Evolutionary conservation across 2,113 vertebrate species (phyloP).

Genomic region (Rhipidura dahli): DNA sequence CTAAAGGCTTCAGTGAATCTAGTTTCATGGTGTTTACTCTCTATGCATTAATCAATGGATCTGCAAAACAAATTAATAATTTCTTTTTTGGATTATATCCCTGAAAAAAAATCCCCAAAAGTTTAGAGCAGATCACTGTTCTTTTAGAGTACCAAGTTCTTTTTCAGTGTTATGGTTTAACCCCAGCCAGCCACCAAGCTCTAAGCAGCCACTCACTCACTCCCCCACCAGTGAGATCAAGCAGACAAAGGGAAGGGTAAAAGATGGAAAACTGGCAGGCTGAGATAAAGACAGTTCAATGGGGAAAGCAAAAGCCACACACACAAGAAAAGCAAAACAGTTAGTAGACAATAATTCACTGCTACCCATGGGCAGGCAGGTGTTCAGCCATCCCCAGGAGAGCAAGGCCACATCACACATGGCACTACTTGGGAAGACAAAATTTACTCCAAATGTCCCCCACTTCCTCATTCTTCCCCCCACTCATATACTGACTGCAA

Average conservation of each 20-base stretch:
- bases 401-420: not conserved
- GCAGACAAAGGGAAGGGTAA: not conserved
- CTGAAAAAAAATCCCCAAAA: not conserved
- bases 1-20: not conserved
- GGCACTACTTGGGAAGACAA: not conserved
- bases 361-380: not conserved
- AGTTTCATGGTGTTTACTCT: not conserved
- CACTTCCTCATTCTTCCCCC: not conserved
- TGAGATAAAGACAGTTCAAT: not conserved
- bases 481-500: not conserved
- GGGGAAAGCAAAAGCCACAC: not conserved
- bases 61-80: not conserved
- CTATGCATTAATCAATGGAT: not conserved
- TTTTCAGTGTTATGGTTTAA: not conserved
- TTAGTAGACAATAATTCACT: not conserved
- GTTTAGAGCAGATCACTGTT: not conserved
- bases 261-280: not conserved
- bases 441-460: accelerated
- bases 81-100: not conserved
- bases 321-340: not conserved
- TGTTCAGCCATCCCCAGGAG: not conserved
- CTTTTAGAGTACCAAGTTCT: not conserved
- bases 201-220: accelerated
- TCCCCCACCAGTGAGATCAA: not conserved
- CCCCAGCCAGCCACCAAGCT: not conserved